phyloP scores from a whole-genome alignment of 1,140 invertebrate genomes.

The Odontomachus brunneus region DNA sequence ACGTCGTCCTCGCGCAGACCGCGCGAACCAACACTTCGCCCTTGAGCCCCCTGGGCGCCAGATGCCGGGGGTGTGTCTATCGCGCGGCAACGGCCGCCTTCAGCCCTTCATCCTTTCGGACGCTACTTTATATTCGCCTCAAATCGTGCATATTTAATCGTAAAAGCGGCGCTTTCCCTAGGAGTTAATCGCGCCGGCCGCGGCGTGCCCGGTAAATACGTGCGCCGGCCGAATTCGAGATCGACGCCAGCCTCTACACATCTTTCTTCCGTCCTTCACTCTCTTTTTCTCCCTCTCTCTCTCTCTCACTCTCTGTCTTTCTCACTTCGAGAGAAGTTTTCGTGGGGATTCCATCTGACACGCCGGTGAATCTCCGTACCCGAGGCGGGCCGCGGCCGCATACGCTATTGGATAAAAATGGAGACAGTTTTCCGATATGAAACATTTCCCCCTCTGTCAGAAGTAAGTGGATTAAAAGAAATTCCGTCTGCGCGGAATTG shows the following conservation, averaged over 20 bases:
- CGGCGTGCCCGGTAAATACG: conserved; percentile 67
- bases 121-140: conserved; percentile 82
- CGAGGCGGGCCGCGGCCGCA: conserved; percentile 14
- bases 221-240: conserved; percentile 28
- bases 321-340: conserved; percentile 46
- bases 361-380: conserved; percentile 42
- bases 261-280: too few relatives aligned
- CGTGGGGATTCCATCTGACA: conserved; percentile 45
- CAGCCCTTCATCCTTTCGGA: conserved; percentile 36
- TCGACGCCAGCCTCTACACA: background rate
- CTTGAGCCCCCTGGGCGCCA: conserved; percentile 64
- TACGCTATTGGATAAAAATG: conserved; percentile 39
- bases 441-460: conserved; percentile 27
- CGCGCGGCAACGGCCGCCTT: conserved; percentile 18
- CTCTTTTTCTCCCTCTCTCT: too few relatives aligned
- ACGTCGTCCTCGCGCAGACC: conserved; percentile 52
- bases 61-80: conserved; percentile 70
- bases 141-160: conserved; percentile 83
- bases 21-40: conserved; percentile 48
- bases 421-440: conserved; percentile 55
- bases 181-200: conserved; percentile 78
- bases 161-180: conserved; percentile 77
- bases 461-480: conserved; percentile 53
- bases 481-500: conserved; percentile 12
- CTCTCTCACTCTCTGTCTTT: background rate